Conservation (phyloP, 2,113 vertebrate genomes). For the Isichthys henryi region DNA sequence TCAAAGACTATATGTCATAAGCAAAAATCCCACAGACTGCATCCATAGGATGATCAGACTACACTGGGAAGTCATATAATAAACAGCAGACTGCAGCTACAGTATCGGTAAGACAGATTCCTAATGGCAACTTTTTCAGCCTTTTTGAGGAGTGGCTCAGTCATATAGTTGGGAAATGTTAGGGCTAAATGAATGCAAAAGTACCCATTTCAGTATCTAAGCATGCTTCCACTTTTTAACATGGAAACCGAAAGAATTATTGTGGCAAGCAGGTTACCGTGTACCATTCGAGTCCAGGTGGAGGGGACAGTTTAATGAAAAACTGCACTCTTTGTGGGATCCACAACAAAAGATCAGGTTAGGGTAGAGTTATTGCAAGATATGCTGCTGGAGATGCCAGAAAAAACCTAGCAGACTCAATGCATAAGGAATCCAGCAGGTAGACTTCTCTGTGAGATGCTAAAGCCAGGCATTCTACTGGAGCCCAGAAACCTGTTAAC, state of each 20-base stretch:
- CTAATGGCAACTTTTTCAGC: neutral
- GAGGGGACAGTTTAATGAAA: neutral
- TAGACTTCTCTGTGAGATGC: constrained; percentile 18
- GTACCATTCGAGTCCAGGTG: neutral
- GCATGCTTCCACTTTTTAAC: neutral
- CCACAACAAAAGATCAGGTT: neutral
- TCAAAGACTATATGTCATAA: neutral
- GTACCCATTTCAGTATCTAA: neutral
- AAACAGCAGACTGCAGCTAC: neutral
- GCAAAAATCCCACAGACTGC: neutral
- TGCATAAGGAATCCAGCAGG: constrained; percentile 36
- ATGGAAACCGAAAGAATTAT: neutral
- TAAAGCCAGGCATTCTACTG: constrained; percentile 27
- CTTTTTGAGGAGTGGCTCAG: neutral
- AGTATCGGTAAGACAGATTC: neutral
- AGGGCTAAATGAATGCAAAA: neutral
- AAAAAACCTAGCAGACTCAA: constrained; percentile 19
- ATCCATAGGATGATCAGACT: neutral
- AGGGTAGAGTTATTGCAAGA: neutral
- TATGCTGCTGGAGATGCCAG: neutral
- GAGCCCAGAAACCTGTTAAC: constrained; percentile 38
- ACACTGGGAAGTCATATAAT: neutral
- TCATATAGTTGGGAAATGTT: neutral
- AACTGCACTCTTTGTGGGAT: neutral
- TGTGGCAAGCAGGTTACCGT: neutral